Evolutionary conservation across 2,888 invertebrate species (phyloP), one percentile per base, ranked within the genome.

Genomic region (Dorcus hopei): DNA sequence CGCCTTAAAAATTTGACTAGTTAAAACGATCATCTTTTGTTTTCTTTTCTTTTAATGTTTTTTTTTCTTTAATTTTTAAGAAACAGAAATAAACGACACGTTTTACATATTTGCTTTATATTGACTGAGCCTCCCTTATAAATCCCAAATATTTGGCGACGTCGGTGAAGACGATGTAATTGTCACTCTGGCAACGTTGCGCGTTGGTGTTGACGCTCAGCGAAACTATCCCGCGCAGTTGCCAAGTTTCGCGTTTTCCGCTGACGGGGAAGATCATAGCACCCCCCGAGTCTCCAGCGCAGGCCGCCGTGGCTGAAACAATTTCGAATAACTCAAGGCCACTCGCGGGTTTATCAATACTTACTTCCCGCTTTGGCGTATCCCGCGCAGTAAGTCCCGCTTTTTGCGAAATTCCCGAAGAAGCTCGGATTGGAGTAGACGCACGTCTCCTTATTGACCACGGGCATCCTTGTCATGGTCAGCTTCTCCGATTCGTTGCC

Each of bases 111-210:
- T 33, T 7, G 26, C 26, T 6, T 33, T 41, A 41, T 14, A 41
- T 43, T 23, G 50, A 51, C 49, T 61, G 57, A 16, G 57, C 42
- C 48, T 52, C 38, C 40, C 66, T 65, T 23, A 83, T 79, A 83
- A 83, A 83, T 3, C 79, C 75, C 58, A 81, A 68, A 72, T 84
- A 81, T 71, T 84, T 83, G 3, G 84, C 84, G 23, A 83, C 73
- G 63, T 86, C 86, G 0, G 85, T 85, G 67, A 86, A 85, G 5
- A 86, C 82, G 14, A 84, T 82, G 71, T 84, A 86, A 65, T 86
- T 83, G 0, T 79, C 77, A 0, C 84, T 81, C 63, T 86, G 85
- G 64, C 86, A 86, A 6, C 83, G 74, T 65, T 80, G 80, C 62
- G 82, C n/a, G n/a, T n/a, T n/a, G n/a, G n/a, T 81, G 68, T 84